Base-by-base conservation (phyloP, 2,797 vertebrate genomes). In the Bradypodion ventrale region DNA sequence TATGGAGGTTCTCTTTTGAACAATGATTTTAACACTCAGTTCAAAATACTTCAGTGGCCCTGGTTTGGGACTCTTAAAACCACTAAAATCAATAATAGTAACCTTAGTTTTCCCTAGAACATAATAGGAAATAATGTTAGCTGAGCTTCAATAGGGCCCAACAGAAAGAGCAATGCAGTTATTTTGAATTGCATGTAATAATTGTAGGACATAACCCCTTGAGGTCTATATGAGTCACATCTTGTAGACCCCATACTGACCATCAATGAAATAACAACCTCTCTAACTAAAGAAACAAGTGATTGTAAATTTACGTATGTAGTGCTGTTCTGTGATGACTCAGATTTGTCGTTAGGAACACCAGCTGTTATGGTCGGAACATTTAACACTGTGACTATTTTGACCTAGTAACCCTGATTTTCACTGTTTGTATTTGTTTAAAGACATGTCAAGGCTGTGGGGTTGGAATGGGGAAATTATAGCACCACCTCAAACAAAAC, bases 361-460 rank as follows among this genome's bases (percentile, higher is more conserved):
- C 62, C 62, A 65, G 81, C 59, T 40, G 44, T 84, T 62, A 52
- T 23, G 63, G 62, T 79, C 76, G 75, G 84, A 80, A 80, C 78
- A 75, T 68, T 59, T 69, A 80, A 75, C 32, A 44, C 35, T 59
- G 23, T 85, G 29, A 66, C 73, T 25, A 19, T 66, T 75, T 66
- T 75, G 46, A 80, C 84, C 78, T 68, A 44, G 62, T 80, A 62
- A 63, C 37, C 37, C 62, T 66, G 70, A 42, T 80, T 80, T 85
- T 69, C 37, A 80, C 25, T 80, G 63, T 80, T 68, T 44, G 60
- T 79, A 63, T 79, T 79, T 84, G 66, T 74, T 84, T 73, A 73
- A 59, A 80, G 62, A n/a, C 75, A 75, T 68, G 78, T 59, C 49
- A 75, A 75, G 78, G 78, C 25, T 75, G 37, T 66, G 25, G 37